Percentiles rank a stretch among this genome's conserved stretches.
Evolutionary conservation across 2,888 invertebrate species (phyloP).

Genomic region (Scaptomyza cyrtandrae): DNA sequence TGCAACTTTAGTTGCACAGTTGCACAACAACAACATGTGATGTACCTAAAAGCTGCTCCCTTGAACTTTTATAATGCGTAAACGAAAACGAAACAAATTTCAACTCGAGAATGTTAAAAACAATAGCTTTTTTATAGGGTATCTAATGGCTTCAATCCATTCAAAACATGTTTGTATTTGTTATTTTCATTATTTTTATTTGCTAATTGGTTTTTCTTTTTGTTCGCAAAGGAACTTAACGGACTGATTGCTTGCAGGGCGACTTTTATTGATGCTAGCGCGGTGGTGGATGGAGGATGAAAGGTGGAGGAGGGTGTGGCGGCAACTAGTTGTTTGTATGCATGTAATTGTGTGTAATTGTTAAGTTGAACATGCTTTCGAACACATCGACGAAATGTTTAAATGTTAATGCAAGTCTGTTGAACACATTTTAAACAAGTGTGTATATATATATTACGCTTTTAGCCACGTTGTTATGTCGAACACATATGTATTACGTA

Average conservation of each 20-base stretch:
- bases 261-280: background rate
- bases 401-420: background rate
- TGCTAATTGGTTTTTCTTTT: background rate
- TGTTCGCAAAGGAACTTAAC: too few relatives aligned
- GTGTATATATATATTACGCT: too few relatives aligned
- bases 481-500: background rate
- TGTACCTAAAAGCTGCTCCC: background rate
- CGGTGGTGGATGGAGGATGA: too few relatives aligned
- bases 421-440: too few relatives aligned
- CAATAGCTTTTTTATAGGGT: background rate
- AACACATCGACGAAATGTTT: background rate
- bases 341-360: background rate
- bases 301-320: too few relatives aligned
- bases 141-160: too few relatives aligned
- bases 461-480: background rate
- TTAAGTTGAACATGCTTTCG: background rate
- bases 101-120: too few relatives aligned
- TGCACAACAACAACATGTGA: background rate
- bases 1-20: slow-evolving; percentile 14
- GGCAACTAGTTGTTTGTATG: background rate
- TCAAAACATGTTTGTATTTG: background rate
- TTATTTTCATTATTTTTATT: background rate
- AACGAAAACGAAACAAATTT: too few relatives aligned
- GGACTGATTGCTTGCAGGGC: background rate
- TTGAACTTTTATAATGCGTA: background rate